Evolutionary conservation across 2,888 invertebrate genomes (phyloP), one percentile per base, ranked within the genome.

Genomic region (Lepidonotus clava): DNA sequence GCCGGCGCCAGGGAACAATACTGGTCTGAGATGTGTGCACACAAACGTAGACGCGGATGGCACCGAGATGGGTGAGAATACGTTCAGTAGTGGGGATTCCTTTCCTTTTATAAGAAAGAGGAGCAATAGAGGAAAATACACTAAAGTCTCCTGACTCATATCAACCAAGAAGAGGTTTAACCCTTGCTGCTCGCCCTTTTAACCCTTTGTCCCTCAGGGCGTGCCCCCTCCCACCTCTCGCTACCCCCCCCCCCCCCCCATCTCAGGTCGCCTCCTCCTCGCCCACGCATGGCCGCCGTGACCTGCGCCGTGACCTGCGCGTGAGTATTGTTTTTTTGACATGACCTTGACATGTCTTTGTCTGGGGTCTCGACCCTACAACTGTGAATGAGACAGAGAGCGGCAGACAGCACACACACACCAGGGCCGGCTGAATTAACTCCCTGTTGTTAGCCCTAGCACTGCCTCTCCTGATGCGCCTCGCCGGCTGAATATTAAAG

Each of bases 311-410:
- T 76, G 76, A 76, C 76, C 36, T 76, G 76, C 76, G 38, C 36
- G 36, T 28, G 8, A 28, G 38, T 40, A 76, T 40, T 40, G 38
- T 76, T 76, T 76, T 36, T 76, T 76, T 76, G 71, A 76, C 76
- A 40, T 61, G 61, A 61, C 61, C 61, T 61, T 61, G 61, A 61
- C 61, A 61, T 61, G 76, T 76, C 76, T 40, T 76, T 36, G 76
- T 40, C 76, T 76, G 6, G 38, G 76, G 38, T 40, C 76, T 76
- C 76, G 76, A 76, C 76, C 76, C 76, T 61, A 61, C 61, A 61
- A 61, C 24, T 61, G 61, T 61, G 61, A 61, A 61, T 61, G 61
- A 61, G 61, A 61, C 24, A 28, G 61, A 61, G 61, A 61, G 28
- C 24, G 61, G 28, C 28, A 4, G 21, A 24, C 1, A 4, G 61